Evolutionary conservation across 2,888 invertebrate species (phyloP).

Genomic region (Thelaira solivaga): DNA sequence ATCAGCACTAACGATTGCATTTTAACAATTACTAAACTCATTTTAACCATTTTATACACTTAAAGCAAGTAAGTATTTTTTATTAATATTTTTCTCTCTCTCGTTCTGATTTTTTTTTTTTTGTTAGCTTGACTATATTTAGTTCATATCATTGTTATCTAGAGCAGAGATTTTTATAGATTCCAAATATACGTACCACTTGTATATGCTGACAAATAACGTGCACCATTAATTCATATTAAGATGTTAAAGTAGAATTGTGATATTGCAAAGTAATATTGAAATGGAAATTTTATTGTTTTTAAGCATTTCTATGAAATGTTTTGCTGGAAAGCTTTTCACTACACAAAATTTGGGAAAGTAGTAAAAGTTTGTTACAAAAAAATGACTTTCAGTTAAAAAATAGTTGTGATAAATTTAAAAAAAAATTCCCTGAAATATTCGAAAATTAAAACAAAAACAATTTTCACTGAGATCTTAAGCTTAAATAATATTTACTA

Average conservation of each 20-base stretch:
- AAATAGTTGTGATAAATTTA: too few species aligned
- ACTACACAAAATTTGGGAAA: background rate
- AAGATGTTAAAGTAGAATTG: conserved; percentile 13
- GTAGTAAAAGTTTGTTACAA: background rate
- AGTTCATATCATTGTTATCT: conserved; percentile 35
- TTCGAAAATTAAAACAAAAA: too few species aligned
- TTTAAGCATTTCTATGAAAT: conserved; percentile 20
- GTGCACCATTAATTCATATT: conserved; percentile 38
- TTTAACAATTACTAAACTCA: conserved; percentile 46
- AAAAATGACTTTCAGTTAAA: background rate
- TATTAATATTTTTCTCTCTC: conserved; percentile 1
- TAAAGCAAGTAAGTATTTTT: conserved; percentile 16
- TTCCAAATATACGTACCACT: conserved; percentile 18
- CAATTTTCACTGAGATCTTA: too few species aligned
- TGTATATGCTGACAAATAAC: conserved; percentile 11
- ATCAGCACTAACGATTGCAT: background rate
- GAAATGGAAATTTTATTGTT: conserved; percentile 54
- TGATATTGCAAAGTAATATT: conserved; percentile 43
- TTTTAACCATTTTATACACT: conserved; percentile 41
- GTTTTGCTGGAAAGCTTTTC: background rate
- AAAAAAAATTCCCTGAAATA: too few species aligned
- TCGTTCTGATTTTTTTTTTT: background rate
- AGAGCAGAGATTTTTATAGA: conserved; percentile 38
- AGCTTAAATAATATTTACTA: too few species aligned
- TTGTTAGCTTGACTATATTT: conserved; percentile 21